phyloP scores from a whole-genome alignment of 2,797 vertebrate genomes.

The Mus caroli region DNA sequence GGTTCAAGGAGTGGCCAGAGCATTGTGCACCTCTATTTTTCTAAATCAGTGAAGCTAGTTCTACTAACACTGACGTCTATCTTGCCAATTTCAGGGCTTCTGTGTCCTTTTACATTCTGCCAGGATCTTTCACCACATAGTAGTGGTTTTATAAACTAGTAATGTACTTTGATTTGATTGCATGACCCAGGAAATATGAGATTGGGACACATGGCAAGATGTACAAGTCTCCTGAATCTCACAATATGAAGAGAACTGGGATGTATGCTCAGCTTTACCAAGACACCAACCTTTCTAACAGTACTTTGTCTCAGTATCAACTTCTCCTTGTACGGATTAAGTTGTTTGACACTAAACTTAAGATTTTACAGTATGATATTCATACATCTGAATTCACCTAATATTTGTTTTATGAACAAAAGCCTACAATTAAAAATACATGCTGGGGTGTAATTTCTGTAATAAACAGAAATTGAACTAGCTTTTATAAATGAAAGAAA shows the following conservation, averaged over 20 bases:
- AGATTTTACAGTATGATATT: constrained; percentile 1
- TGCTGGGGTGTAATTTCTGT: neutral
- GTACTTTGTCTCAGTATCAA: neutral
- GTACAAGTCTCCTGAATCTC: neutral
- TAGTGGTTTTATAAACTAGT: neutral
- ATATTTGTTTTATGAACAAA: constrained; percentile 47
- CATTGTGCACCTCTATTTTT: too few species aligned
- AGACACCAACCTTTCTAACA: neutral
- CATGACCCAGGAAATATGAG: neutral
- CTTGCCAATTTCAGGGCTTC: too few species aligned
- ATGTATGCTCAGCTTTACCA: neutral
- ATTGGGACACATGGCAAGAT: neutral
- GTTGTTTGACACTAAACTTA: constrained; percentile 9
- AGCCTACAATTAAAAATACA: neutral
- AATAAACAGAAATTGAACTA: constrained; percentile 38
- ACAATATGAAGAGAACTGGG: neutral
- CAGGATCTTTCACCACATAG: too few species aligned
- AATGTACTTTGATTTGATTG: neutral
- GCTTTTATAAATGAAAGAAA: constrained; percentile 53
- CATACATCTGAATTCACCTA: neutral
- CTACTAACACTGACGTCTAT: too few species aligned
- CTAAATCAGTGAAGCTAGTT: too few species aligned
- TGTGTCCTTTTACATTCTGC: too few species aligned
- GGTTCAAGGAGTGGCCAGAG: too few species aligned
- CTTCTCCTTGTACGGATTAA: neutral